A percentile compares a stretch with the other conserved stretches of the same genome.
Evolutionary conservation across 2,888 invertebrate species (phyloP).

Genomic region (Drosophila fulvimacula): DNA sequence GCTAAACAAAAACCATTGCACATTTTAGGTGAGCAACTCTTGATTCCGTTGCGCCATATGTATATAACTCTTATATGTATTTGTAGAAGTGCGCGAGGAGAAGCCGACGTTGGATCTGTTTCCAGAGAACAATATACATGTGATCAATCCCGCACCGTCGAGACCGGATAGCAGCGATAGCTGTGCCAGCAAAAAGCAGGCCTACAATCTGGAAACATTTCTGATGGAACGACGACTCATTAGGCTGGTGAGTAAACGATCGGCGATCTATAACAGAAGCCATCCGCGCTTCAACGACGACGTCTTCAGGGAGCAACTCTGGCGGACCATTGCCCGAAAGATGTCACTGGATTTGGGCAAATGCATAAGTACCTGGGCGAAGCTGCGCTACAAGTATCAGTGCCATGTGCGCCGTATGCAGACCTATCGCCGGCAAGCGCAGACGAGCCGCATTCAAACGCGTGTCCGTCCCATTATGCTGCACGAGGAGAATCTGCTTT

Average conservation of each 20-base stretch:
- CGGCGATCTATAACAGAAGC: constrained; percentile 64
- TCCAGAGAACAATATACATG: neutral
- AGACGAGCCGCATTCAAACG: neutral
- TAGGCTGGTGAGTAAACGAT: constrained; percentile 58
- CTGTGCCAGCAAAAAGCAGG: neutral
- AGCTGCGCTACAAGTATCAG: constrained; percentile 77
- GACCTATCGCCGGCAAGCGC: constrained; percentile 41
- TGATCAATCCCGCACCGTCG: neutral
- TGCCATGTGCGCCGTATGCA: constrained; percentile 65
- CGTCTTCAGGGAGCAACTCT: constrained; percentile 58
- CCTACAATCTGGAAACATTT: constrained; percentile 13
- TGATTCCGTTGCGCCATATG: neutral
- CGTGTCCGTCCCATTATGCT: constrained; percentile 65
- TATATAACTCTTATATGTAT: neutral
- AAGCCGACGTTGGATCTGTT: neutral
- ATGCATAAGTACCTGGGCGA: constrained; percentile 73
- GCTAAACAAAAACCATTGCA: neutral
- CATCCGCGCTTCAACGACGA: constrained; percentile 64
- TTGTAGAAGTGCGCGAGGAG: neutral
- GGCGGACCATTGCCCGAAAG: constrained; percentile 68
- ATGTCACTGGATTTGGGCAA: constrained; percentile 35
- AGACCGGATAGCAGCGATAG: neutral
- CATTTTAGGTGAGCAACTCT: constrained; percentile 5
- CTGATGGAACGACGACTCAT: constrained; percentile 62
- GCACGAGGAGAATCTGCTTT: constrained; percentile 77